Evolutionary conservation across 2,113 vertebrate genomes (phyloP).

Genomic region (Pseudopodoces humilis): DNA sequence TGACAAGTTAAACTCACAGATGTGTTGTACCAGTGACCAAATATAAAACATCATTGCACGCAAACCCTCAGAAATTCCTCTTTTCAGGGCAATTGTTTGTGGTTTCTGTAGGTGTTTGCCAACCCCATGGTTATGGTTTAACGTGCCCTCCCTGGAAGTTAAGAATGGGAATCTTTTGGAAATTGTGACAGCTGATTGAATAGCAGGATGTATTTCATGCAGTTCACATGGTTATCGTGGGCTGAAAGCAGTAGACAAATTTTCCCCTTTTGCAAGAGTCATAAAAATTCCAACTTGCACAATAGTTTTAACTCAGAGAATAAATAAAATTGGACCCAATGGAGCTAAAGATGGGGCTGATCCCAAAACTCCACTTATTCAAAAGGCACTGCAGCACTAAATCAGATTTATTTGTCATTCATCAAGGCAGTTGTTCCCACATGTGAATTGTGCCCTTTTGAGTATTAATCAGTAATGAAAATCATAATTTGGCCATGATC

Average conservation of each 20-base stretch:
- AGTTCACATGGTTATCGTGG: fast-evolving
- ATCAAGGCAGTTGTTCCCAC: neutral
- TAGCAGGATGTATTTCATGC: neutral
- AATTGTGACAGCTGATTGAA: neutral
- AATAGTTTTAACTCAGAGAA: neutral
- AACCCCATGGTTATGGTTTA: neutral
- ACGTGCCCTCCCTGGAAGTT: neutral
- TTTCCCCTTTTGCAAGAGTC: neutral
- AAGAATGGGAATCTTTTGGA: neutral
- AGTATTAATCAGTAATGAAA: neutral
- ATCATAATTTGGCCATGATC: neutral
- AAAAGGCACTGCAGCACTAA: neutral
- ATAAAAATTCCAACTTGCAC: neutral
- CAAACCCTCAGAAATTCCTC: neutral
- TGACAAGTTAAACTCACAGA: neutral
- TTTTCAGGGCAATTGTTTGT: neutral
- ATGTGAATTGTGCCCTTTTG: neutral
- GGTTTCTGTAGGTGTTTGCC: neutral
- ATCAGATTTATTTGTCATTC: neutral
- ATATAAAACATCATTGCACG: neutral
- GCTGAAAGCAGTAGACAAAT: neutral
- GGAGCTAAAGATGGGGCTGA: neutral
- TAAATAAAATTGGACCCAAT: neutral
- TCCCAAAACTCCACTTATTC: neutral
- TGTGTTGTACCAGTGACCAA: neutral